Evolutionary conservation across 1,140 invertebrate species (phyloP).

Genomic region (Archivesica marissinica): DNA sequence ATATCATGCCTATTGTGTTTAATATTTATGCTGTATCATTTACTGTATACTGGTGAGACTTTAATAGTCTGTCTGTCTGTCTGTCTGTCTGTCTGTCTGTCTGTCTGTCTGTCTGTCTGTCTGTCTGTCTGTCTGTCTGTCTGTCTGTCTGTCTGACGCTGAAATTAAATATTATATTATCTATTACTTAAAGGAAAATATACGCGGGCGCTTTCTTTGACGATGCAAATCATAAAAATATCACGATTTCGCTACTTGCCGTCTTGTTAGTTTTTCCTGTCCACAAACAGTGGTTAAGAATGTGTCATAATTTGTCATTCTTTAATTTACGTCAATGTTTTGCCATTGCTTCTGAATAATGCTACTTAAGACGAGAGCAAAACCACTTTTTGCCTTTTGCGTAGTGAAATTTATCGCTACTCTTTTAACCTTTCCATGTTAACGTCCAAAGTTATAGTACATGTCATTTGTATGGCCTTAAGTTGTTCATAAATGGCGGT

Average conservation of each 20-base stretch:
- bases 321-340: background rate
- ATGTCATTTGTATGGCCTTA: conserved; percentile 16
- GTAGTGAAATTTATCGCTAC: conserved; percentile 22
- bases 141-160: too few species aligned
- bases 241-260: conserved; percentile 1
- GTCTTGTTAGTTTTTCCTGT: background rate
- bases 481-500: background rate
- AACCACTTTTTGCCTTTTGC: conserved; percentile 25
- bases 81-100: too few species aligned
- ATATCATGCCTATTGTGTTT: too few species aligned
- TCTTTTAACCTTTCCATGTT: conserved; percentile 38
- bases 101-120: too few species aligned
- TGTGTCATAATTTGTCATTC: conserved; percentile 36
- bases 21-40: too few species aligned
- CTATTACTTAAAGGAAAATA: background rate
- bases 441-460: conserved; percentile 23
- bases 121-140: too few species aligned
- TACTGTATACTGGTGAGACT: too few species aligned
- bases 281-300: background rate
- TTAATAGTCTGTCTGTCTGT: too few species aligned
- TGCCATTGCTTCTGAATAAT: conserved; percentile 32
- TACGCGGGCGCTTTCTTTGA: background rate
- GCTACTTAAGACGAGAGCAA: background rate
- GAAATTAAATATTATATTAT: too few species aligned
- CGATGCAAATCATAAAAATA: conserved; percentile 11